Evolutionary conservation across 1,140 invertebrate genomes (phyloP), one percentile per base, ranked within the genome.

Genomic region (Lethrus apterus): DNA sequence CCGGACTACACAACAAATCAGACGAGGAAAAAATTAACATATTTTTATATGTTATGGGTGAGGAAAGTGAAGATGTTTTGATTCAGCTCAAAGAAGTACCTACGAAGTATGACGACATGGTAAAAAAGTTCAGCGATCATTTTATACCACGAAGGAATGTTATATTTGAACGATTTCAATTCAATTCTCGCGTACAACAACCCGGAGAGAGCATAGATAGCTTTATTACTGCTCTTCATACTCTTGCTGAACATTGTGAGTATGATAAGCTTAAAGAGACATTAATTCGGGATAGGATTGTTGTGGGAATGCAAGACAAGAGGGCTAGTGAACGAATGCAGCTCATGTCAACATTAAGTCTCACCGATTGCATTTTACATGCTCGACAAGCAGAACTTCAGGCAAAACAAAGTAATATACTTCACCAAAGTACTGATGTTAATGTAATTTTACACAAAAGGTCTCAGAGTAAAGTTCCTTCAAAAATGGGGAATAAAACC

Each of bases 221-320:
- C n/a, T 69, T 65, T 51, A 60, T 69, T 13, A 66, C 62, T 9
- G 40, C 53, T 7, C 44, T 69, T 18, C 61, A 68, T 46, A 44
- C 49, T 2, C 34, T 66, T 13, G 58, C 59, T 13, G 58, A 65
- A 32, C 42, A 58, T 26, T 69, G 68, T 47, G 55, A 65, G 0
- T 70, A 60, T 50, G 59, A 55, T 10, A 44, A 30, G 2, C 42
- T 69, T 4, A 45, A 56, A 19, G 55, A 62, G 31, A n/a, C 5
- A 7, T 38, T 69, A 26, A 67, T 68, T 17, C 26, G 64, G 21
- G 66, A 66, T 38, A 47, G 58, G 26, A 61, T 70, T 15, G 60
- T 68, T 1, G 60, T 67, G 2, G 63, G 65, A 7, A 42, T 63
- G n/a, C 19, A 17, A 7, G 54, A 65, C 38, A 30, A 18, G 0